phyloP scores from a whole-genome alignment of 2,797 vertebrate genomes.

The Anomalospiza imberbis region DNA sequence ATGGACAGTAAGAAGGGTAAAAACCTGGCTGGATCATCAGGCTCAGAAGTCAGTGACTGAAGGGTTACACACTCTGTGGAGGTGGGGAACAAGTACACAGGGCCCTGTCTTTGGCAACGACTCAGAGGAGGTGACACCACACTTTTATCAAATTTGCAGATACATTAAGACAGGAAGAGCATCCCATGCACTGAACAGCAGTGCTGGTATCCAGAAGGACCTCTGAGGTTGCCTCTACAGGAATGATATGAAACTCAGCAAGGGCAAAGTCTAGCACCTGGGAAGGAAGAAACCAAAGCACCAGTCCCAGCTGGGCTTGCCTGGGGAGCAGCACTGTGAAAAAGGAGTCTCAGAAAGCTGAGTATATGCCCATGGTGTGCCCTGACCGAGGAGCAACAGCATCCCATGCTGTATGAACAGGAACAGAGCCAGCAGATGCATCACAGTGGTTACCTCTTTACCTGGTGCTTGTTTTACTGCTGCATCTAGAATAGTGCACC shows the following conservation, averaged over 20 bases:
- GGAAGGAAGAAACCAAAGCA: not conserved
- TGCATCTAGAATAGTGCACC: not conserved
- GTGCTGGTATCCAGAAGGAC: not conserved
- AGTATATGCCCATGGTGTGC: accelerated
- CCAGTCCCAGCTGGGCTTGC: not conserved
- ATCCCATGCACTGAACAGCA: accelerated
- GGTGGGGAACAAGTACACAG: not conserved
- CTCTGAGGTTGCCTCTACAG: not conserved
- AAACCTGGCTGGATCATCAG: not conserved
- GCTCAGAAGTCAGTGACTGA: not conserved
- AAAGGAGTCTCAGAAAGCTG: not conserved
- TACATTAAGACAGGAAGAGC: not conserved
- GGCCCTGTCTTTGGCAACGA: not conserved
- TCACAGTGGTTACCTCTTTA: not conserved
- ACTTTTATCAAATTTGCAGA: not conserved
- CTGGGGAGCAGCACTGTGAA: not conserved
- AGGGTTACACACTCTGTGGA: not conserved
- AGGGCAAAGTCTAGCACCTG: not conserved
- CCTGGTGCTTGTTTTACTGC: not conserved
- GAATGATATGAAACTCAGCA: not conserved
- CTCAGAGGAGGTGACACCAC: not conserved
- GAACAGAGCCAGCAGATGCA: not conserved
- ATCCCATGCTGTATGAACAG: not conserved
- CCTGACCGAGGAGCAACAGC: not conserved
- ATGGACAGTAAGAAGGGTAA: not conserved